Base-by-base conservation (phyloP, 1,140 invertebrate genomes). In the Dolichoris vasculosae region DNA sequence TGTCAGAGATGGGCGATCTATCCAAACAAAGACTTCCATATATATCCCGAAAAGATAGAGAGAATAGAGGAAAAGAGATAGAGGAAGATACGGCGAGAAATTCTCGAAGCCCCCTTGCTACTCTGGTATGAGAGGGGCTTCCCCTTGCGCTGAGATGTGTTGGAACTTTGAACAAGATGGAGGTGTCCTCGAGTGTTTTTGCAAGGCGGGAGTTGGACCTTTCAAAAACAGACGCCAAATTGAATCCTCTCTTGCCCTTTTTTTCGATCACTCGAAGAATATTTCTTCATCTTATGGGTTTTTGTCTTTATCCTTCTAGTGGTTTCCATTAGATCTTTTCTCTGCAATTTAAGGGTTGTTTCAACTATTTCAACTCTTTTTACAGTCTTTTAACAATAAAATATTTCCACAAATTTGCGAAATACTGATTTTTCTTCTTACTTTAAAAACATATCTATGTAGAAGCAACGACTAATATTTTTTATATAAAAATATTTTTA, bases 141-240 rank as follows among this genome's bases (percentile, higher is more conserved):
- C 59, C 38, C 67, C 75, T 84, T 15, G 11, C 43, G 38, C 15
- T 55, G 51, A 76, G 69, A 40, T 32, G 64, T 38, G 46, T 43
- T 73, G 77, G 77, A 73, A 80, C 64, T 85, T 85, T 80, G 71
- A 80, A 46, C 86, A 91, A 92, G 92, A 92, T 93, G 90, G 92
- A 93, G 91, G 91, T 93, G 92, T 93, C 91, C 90, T 93, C 89
- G 91, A 93, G 92, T 93, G 93, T 93, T 93, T 93, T 92, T 86
- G 89, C 92, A 93, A 93, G 92, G 88, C 91, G 88, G 90, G 92
- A 93, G 92, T 93, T 92, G 92, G 93, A 93, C 92, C 92, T 91
- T 93, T 93, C 91, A 93, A 93, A 92, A 93, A 93, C 92, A 93
- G 90, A 91, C 90, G 90, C 89, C 90, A 93, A 93, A 93, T 93